Conservation (phyloP, 2,113 vertebrate genomes). For the Chroicocephalus ridibundus region DNA sequence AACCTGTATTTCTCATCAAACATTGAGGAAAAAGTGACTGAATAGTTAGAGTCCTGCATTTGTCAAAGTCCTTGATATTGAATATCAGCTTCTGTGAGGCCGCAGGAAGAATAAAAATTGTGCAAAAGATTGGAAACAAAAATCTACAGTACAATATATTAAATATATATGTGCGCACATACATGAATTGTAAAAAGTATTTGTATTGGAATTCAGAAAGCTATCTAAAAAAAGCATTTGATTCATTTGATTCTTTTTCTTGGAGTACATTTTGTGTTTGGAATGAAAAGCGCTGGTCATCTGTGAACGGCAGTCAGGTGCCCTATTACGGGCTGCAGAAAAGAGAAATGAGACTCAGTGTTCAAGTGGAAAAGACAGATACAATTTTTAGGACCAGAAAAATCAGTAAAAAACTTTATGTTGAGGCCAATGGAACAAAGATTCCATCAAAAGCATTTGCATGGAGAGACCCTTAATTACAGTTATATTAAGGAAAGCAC, state of each 20-base stretch:
- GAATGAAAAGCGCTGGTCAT: neutral
- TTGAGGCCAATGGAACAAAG: neutral
- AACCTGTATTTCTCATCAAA: neutral
- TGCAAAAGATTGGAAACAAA: neutral
- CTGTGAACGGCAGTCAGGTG: rapidly evolving
- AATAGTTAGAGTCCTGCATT: neutral
- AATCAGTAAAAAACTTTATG: neutral
- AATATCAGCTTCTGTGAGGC: neutral
- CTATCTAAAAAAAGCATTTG: neutral
- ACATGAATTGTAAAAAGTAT: neutral
- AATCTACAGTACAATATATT: neutral
- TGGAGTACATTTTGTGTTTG: neutral
- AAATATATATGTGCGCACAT: neutral
- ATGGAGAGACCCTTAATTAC: neutral
- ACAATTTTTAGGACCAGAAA: neutral
- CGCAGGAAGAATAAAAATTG: neutral
- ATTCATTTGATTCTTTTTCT: neutral
- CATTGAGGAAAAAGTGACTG: neutral
- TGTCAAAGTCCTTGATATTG: neutral
- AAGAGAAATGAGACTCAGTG: neutral
- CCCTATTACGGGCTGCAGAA: neutral
- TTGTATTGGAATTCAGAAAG: neutral
- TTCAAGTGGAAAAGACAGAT: neutral
- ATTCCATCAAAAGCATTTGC: neutral
- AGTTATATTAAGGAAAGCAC: neutral